Evolutionary conservation across 2,113 vertebrate genomes (phyloP), one percentile per base, ranked within the genome.

Genomic region (Phoxinus phoxinus): DNA sequence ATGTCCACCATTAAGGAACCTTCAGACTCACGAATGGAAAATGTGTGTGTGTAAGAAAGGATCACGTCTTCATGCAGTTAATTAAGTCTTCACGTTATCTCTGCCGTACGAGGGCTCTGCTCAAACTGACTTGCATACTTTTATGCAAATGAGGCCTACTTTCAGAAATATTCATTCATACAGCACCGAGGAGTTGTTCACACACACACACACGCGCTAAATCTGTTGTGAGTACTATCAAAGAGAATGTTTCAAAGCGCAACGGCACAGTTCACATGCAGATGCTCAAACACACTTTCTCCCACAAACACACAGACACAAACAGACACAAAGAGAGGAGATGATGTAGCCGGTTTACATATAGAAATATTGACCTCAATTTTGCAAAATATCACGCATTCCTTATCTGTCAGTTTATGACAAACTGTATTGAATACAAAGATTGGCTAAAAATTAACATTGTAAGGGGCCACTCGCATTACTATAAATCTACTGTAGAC

Each of bases 81-180:
- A 88, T 88, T 84, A 84, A 74, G 46, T 35, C 80, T 83, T 83
- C n/a, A 89, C 13, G 21, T 67, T 61, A 73, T 83, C 84, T 74
- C 51, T 59, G 81, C 58, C 56, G 12, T 67, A 32, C 12, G 12
- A 79, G 84, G 75, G 84, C 30, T 72, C 32, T 23, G 53, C n/a
- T 3, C 58, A 84, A 69, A 51, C 84, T 8, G 59, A 48, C 63
- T 53, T 83, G 84, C 67, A 48, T 63, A 21, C 84, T 25, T 32
- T 44, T 48, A 85, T 89, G 87, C 84, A 83, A 85, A 90, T 85
- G 81, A 83, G 89, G 56, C 83, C 84, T 86, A 86, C 35, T 86
- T 86, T 78, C 51, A 69, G 84, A 84, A 82, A 78, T 74, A 69
- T 72, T 77, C 80, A 84, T 87, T 90, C 87, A 87, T 75, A 67